Percentiles rank a stretch among this genome's conserved stretches.
Evolutionary conservation across 2,888 invertebrate genomes (phyloP).

Genomic region (Volucella bombylans): DNA sequence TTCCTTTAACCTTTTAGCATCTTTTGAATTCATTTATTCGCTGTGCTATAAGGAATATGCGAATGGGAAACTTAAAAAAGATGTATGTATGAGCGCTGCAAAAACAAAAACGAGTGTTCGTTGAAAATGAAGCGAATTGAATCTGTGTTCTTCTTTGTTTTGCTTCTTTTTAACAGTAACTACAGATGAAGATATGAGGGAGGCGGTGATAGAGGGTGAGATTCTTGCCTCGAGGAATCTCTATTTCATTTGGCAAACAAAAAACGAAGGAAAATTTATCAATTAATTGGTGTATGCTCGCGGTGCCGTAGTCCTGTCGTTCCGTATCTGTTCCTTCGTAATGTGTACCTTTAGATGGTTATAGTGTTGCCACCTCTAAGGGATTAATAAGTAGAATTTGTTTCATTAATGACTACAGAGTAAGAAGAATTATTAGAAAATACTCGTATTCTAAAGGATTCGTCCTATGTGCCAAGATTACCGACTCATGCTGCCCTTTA

Average conservation of each 20-base stretch:
- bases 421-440: too few species aligned
- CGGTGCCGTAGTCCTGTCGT: not conserved
- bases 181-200: not conserved
- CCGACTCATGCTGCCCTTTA: too few species aligned
- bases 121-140: too few species aligned
- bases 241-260: conserved; percentile 30
- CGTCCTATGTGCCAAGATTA: too few species aligned
- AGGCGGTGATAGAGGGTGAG: not conserved
- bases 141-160: conserved; percentile 1
- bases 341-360: too few species aligned
- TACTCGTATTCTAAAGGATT: too few species aligned
- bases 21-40: conserved; percentile 55
- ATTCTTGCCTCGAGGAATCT: conserved; percentile 26
- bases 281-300: conserved; percentile 44
- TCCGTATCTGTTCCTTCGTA: conserved; percentile 9
- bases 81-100: conserved; percentile 19
- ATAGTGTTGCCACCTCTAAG: too few species aligned
- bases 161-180: conserved; percentile 46
- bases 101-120: conserved; percentile 13
- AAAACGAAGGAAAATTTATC: conserved; percentile 31
- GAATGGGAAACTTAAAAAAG: conserved; percentile 45
- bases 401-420: too few species aligned
- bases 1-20: conserved; percentile 1
- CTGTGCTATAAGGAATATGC: conserved; percentile 41
- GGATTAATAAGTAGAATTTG: too few species aligned